These are phyloP conservation scores for Passer montanus DNA, from an alignment of 2,113 vertebrate species.

Conservation along the genomic window DNA sequence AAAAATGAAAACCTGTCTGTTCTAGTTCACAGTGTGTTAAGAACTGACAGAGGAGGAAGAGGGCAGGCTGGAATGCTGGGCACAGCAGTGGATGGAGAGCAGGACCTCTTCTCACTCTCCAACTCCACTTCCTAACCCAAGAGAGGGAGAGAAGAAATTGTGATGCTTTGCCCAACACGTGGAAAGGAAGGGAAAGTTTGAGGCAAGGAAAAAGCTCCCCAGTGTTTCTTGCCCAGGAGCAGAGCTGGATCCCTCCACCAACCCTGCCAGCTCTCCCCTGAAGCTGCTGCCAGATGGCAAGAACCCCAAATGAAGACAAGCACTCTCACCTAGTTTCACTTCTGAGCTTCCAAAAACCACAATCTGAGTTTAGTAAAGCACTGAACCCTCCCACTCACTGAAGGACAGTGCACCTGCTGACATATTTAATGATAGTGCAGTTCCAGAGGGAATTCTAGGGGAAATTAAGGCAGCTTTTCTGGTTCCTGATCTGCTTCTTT, in stretches of 20 bases:
- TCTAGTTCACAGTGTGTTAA: background rate
- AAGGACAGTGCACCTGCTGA: background rate
- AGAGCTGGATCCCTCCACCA: background rate
- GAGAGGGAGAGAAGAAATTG: background rate
- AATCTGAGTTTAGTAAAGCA: background rate
- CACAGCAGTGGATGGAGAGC: background rate
- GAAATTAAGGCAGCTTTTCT: background rate
- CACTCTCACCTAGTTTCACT: background rate
- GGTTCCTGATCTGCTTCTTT: background rate
- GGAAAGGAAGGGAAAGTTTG: background rate
- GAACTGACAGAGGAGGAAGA: background rate
- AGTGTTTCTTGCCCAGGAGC: background rate
- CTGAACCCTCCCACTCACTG: background rate
- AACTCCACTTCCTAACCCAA: background rate
- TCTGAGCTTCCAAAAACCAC: background rate
- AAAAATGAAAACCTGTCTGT: background rate
- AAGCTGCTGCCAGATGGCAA: background rate
- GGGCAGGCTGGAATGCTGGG: background rate
- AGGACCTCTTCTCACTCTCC: background rate
- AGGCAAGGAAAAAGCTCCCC: too few relatives aligned
- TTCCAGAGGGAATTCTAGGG: background rate
- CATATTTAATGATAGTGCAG: background rate
- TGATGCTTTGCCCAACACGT: background rate
- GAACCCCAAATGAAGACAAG: background rate
- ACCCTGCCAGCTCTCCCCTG: background rate